Evolutionary conservation across 2,888 invertebrate genomes (phyloP).

Genomic region (Andrena camellia): DNA sequence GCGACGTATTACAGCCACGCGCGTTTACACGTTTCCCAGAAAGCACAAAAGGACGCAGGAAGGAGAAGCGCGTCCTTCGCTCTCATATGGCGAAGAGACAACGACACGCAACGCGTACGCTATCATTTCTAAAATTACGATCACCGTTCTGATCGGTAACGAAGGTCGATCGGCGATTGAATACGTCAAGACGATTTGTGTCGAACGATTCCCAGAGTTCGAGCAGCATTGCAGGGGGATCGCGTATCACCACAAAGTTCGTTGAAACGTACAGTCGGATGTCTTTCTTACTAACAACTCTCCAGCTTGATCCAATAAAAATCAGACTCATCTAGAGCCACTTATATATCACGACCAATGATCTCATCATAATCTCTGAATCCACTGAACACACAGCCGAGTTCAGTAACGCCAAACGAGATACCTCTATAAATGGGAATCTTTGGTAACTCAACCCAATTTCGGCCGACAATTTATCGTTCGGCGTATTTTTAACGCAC

Average conservation of each 20-base stretch:
- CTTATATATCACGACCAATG: not conserved
- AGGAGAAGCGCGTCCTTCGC: conserved; percentile 68
- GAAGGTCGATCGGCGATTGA: conserved; percentile 46
- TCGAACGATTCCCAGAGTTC: conserved; percentile 24
- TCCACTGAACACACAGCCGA: no score
- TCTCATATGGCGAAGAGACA: conserved; percentile 51
- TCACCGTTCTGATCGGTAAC: conserved; percentile 45
- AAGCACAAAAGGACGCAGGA: conserved; percentile 71
- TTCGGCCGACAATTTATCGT: conserved; percentile 34
- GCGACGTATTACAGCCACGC: conserved; percentile 54
- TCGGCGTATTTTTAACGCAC: conserved; percentile 32
- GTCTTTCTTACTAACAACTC: not conserved
- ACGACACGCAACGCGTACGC: conserved; percentile 34
- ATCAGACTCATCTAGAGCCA: not conserved
- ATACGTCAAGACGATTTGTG: conserved; percentile 14
- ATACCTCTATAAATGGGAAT: not conserved
- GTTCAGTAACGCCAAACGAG: no score
- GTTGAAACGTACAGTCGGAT: not conserved
- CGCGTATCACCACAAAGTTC: not conserved
- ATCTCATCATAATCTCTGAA: not conserved
- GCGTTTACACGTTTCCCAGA: conserved; percentile 66
- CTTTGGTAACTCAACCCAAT: not conserved
- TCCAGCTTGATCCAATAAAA: not conserved
- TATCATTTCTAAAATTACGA: conserved; percentile 71
- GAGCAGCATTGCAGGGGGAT: conserved; percentile 20